Base-by-base conservation (phyloP, 35 echinoderm and acorn worm species). In the Diadema setosum region DNA sequence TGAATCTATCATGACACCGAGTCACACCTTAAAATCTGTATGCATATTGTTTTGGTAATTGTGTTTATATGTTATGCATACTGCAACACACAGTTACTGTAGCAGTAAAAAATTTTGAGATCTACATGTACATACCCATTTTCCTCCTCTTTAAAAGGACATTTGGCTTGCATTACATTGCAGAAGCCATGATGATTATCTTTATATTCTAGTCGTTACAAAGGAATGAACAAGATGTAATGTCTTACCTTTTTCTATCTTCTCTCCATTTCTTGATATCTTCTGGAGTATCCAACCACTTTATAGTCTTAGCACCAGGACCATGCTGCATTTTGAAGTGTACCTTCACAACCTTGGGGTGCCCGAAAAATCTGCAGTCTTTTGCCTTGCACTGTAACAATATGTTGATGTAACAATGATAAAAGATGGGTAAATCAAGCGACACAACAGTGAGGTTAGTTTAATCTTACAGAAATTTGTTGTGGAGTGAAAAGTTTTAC, bases 281-380 rank as follows among this genome's bases (percentile, higher is more conserved):
- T 0, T 80, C 90, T 5, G 69, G 50, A 9, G 90, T 92, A 21
- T 92, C 84, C 30, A 92, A 32, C 84, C 90, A 82, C 17, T 39
- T 50, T n/a, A 92, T 65, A 32, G 65, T 92, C 70, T 65, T 87
- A 21, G 42, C 80, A 21, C 90, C 90, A 17, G 74, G 70, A 6
- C 88, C 80, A 24, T 92, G 90, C 16, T 92, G 90, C 27, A 87
- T 23, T 45, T 92, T 86, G 70, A 37, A 45, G 45, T 92, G 90
- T n/a, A 81, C 7, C 74, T 82, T 87, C 23, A 92, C 90, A 20
- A 92, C 84, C 43, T 92, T 92, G 39, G 73, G 55, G 20, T 92
- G 90, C 36, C 84, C 90, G 32, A 87, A 83, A 87, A 92, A 92
- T 52, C 75, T 87, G 56, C 90, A 92, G 11, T 81, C 90, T 24